A percentile compares a stretch with the other conserved stretches of the same genome.
Evolutionary conservation across 2,888 invertebrate genomes (phyloP).

Genomic region (Sinhomidia bicolor): DNA sequence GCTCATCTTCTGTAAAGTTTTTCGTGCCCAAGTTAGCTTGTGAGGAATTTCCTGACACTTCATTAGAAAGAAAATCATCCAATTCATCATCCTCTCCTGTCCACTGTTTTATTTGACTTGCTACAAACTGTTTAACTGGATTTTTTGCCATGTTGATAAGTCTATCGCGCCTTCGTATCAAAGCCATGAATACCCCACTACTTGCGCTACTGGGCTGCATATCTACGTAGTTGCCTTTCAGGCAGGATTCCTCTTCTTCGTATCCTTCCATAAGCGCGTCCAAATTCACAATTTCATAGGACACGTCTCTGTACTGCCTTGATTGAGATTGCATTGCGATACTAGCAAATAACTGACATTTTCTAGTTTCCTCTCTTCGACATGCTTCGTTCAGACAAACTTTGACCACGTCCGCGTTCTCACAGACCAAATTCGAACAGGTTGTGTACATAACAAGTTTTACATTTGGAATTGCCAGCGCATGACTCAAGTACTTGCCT

Average conservation of each 20-base stretch:
- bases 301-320: constrained; percentile 60
- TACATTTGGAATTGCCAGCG: constrained; percentile 70
- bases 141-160: constrained; percentile 46
- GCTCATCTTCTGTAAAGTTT: constrained; percentile 41
- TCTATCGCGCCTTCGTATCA: constrained; percentile 68
- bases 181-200: constrained; percentile 75
- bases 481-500: constrained; percentile 72
- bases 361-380: constrained; percentile 54
- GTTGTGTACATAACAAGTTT: constrained; percentile 78
- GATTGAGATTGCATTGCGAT: constrained; percentile 60
- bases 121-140: constrained; percentile 55
- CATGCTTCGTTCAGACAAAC: constrained; percentile 58
- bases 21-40: background rate
- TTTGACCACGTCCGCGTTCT: constrained; percentile 75
- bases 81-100: constrained; percentile 1
- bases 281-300: constrained; percentile 67
- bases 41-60: constrained; percentile 2
- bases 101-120: constrained; percentile 45
- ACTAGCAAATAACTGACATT: constrained; percentile 59
- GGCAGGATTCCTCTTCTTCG: constrained; percentile 47
- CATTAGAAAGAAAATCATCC: background rate
- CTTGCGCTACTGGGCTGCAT: constrained; percentile 74
- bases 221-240: constrained; percentile 70
- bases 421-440: constrained; percentile 73
- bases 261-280: constrained; percentile 71